These are phyloP conservation scores for Tetheella fluctuosa DNA, from an alignment of 2,888 invertebrate species.

Conservation along the genomic window DNA sequence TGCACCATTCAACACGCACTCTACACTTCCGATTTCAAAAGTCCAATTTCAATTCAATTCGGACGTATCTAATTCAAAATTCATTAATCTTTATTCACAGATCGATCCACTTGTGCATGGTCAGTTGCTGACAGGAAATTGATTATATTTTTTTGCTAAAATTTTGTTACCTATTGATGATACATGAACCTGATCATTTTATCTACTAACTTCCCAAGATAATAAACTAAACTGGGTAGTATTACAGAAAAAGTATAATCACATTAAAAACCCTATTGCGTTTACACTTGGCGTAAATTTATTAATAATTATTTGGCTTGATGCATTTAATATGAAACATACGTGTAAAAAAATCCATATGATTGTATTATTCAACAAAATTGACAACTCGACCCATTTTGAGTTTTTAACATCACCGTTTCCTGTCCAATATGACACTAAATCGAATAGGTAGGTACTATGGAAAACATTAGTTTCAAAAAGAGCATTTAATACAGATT, in stretches of 20 bases:
- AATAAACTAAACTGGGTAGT: too few species aligned
- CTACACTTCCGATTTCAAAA: conserved; percentile 78
- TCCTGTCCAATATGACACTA: conserved; percentile 68
- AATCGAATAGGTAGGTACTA: conserved; percentile 55
- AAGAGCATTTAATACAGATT: conserved; percentile 78
- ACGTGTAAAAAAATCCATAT: background rate
- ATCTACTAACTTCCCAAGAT: conserved; percentile 6
- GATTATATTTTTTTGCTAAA: conserved; percentile 60
- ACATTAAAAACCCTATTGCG: too few species aligned
- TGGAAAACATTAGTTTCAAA: conserved; percentile 65
- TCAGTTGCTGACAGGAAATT: conserved; percentile 83
- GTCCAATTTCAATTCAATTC: conserved; percentile 78
- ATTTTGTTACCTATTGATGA: conserved; percentile 32
- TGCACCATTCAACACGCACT: conserved; percentile 69
- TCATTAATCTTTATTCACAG: conserved; percentile 76
- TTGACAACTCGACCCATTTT: conserved; percentile 47
- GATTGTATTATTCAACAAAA: conserved; percentile 19
- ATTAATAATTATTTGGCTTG: too few species aligned
- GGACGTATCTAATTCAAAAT: conserved; percentile 79
- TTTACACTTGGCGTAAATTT: too few species aligned
- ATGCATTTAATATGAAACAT: too few species aligned
- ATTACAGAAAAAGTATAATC: too few species aligned
- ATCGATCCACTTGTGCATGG: conserved; percentile 75
- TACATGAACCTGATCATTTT: conserved; percentile 19
- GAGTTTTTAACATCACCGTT: conserved; percentile 59